These are phyloP conservation scores for Diuraphis noxia DNA, from an alignment of 1,140 invertebrate species.

Conservation along the genomic window DNA sequence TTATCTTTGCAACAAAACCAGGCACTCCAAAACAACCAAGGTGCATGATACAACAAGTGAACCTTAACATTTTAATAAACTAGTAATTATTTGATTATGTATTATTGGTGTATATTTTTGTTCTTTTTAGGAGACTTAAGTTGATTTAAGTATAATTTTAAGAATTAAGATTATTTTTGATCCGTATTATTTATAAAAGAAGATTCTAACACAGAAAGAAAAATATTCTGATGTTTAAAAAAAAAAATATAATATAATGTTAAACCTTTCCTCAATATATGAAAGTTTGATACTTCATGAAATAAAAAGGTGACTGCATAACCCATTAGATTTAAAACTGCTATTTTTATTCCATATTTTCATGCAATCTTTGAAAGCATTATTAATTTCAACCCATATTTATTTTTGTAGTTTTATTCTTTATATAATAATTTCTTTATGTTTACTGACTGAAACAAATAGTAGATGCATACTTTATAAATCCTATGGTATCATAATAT, in stretches of 20 bases:
- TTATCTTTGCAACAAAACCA: constrained; percentile 62
- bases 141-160: neutral
- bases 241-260: neutral
- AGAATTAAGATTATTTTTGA: neutral
- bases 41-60: constrained; percentile 3
- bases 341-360: neutral
- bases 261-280: neutral
- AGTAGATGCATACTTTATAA: no score
- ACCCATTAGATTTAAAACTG: neutral
- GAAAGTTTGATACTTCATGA: neutral
- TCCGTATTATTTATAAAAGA: neutral
- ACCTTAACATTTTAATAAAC: neutral
- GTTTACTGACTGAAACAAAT: no score
- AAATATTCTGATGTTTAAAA: neutral
- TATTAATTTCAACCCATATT: neutral
- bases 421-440: no score
- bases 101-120: constrained; percentile 11
- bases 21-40: constrained; percentile 41
- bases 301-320: neutral
- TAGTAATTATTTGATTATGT: neutral
- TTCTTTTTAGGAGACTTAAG: neutral
- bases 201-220: neutral
- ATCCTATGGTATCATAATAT: no score
- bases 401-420: neutral
- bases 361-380: no score